Percentiles rank a stretch among this genome's conserved stretches.
Conservation (phyloP, 2,113 vertebrate genomes). For the Halcyon senegalensis region DNA sequence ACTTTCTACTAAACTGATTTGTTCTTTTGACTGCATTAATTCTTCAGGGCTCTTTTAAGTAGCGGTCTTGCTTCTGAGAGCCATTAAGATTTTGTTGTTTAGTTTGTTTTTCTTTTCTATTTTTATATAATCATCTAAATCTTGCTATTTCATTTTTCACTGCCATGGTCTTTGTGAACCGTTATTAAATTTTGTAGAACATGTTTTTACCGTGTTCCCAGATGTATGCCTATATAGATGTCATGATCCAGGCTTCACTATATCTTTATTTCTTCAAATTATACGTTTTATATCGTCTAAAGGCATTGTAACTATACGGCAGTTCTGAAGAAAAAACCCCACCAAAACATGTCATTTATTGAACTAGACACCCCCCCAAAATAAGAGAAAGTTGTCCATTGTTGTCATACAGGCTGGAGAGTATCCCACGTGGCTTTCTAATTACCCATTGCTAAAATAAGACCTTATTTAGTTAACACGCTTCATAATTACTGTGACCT, state of each 20-base stretch:
- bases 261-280: neutral
- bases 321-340: neutral
- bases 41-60: neutral
- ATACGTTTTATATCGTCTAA: neutral
- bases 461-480: neutral
- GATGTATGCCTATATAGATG: too few species aligned
- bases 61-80: neutral
- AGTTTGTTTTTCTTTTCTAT: neutral
- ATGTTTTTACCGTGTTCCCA: neutral
- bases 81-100: neutral
- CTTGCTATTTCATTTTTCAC: neutral
- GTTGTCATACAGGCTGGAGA: too few species aligned
- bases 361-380: neutral
- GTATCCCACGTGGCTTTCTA: neutral
- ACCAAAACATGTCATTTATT: neutral
- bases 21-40: neutral
- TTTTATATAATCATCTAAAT: neutral
- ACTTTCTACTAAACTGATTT: neutral
- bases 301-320: neutral
- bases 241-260: neutral
- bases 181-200: neutral
- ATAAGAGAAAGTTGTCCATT: neutral
- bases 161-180: neutral
- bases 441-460: neutral
- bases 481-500: neutral